Evolutionary conservation across 2,113 vertebrate species (phyloP).

Genomic region (Epinephelus lanceolatus): DNA sequence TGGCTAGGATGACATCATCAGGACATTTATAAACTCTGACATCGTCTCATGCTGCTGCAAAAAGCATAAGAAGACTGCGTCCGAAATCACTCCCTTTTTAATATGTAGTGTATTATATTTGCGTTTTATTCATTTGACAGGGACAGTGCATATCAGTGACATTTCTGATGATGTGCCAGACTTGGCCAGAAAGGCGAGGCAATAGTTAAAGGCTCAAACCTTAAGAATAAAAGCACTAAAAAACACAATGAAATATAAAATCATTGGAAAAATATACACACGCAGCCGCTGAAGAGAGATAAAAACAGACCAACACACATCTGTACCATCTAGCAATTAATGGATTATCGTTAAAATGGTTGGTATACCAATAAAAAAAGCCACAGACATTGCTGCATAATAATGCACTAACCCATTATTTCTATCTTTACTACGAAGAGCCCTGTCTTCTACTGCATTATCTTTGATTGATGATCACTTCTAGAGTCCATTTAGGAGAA

Average conservation of each 20-base stretch:
- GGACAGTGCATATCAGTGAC: no score
- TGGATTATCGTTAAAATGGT: neutral
- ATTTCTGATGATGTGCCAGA: no score
- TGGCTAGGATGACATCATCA: conserved; percentile 84
- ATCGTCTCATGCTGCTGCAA: conserved; percentile 19
- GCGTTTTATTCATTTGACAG: neutral
- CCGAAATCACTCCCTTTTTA: neutral
- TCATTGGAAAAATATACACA: no score
- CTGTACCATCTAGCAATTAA: neutral
- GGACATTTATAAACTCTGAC: conserved; percentile 13
- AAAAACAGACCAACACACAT: no score
- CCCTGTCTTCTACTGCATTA: neutral
- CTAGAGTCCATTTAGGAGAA: neutral
- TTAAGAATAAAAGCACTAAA: no score
- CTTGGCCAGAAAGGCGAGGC: no score
- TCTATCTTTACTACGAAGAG: neutral
- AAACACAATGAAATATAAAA: no score
- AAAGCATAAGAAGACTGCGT: neutral
- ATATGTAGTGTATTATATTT: no score
- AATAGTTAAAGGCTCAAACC: no score
- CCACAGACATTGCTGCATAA: neutral
- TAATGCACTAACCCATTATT: neutral
- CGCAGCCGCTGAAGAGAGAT: no score
- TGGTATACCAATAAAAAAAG: neutral
- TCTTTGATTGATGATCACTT: neutral